Evolutionary conservation across 64 coral and sea anemone species (phyloP).

Genomic region (Astreopora myriophthalma): DNA sequence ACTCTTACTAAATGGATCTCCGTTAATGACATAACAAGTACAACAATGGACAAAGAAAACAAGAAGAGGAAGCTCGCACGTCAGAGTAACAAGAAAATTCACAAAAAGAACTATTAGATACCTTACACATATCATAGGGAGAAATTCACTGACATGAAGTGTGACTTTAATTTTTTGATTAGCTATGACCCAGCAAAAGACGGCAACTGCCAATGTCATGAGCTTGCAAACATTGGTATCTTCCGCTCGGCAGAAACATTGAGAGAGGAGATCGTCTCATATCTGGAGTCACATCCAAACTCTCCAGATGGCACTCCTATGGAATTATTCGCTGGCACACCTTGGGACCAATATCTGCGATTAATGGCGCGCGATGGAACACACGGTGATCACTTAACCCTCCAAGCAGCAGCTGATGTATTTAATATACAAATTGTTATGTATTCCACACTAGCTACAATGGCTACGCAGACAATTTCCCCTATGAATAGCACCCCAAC

Average conservation of each 20-base stretch:
- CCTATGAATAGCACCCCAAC: not conserved
- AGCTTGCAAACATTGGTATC: not conserved
- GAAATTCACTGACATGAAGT: constrained; percentile 4
- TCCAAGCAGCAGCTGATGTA: constrained; percentile 19
- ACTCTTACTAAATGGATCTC: not conserved
- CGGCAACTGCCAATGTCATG: constrained; percentile 48
- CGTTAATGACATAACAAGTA: not conserved
- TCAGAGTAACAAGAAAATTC: constrained; percentile 9
- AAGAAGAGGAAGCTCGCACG: constrained; percentile 13
- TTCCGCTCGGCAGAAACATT: constrained; percentile 7
- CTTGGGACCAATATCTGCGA: constrained; percentile 3
- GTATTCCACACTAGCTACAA: not conserved
- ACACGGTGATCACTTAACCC: constrained; percentile 36
- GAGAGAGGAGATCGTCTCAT: constrained; percentile 14
- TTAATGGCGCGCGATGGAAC: not conserved
- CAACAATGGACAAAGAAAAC: constrained; percentile 29
- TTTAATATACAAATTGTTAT: constrained; percentile 5
- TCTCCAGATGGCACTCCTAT: not conserved
- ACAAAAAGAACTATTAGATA: constrained; percentile 21
- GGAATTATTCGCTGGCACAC: constrained; percentile 8
- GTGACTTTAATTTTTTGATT: not conserved
- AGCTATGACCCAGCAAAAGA: constrained; percentile 44
- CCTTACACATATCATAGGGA: constrained; percentile 16
- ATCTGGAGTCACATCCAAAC: not conserved
- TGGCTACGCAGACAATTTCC: not conserved